phyloP scores from a whole-genome alignment of 2,888 invertebrate genomes.

The Oscheius sp. region DNA sequence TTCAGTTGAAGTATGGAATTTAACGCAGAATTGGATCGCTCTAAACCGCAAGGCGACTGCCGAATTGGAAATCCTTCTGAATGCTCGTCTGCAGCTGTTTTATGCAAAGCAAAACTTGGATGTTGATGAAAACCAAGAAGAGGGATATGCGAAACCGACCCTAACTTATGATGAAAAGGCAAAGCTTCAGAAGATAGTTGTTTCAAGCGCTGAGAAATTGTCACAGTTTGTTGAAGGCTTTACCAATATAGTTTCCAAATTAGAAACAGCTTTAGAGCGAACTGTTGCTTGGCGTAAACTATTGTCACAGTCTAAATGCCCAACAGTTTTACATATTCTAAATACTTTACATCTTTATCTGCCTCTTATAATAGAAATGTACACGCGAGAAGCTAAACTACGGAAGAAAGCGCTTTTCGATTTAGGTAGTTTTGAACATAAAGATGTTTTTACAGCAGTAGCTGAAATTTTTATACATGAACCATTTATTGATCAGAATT shows the following conservation, averaged over 20 bases:
- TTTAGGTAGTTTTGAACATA: constrained; percentile 44
- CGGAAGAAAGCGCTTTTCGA: constrained; percentile 45
- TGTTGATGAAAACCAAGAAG: neutral
- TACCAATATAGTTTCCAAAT: constrained; percentile 49
- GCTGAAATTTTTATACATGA: constrained; percentile 51
- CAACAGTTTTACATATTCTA: constrained; percentile 42
- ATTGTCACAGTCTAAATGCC: constrained; percentile 30
- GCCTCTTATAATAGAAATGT: constrained; percentile 49
- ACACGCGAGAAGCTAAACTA: constrained; percentile 40
- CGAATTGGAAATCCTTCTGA: constrained; percentile 43
- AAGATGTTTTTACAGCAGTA: constrained; percentile 47
- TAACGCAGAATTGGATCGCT: constrained; percentile 57
- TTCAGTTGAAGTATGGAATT: constrained; percentile 61
- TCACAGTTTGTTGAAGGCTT: constrained; percentile 44
- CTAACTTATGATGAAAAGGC: constrained; percentile 30
- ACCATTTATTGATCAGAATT: constrained; percentile 51
- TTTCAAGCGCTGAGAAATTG: constrained; percentile 41
- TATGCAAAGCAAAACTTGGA: constrained; percentile 31
- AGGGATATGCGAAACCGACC: constrained; percentile 16
- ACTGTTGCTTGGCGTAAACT: constrained; percentile 50
- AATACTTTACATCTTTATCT: constrained; percentile 42
- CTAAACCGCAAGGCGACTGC: constrained; percentile 39
- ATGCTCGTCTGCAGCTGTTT: constrained; percentile 48
- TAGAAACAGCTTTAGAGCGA: constrained; percentile 45
- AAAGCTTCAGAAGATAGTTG: constrained; percentile 36